phyloP scores from a whole-genome alignment of 2,113 vertebrate genomes.

The Scopus umbretta region DNA sequence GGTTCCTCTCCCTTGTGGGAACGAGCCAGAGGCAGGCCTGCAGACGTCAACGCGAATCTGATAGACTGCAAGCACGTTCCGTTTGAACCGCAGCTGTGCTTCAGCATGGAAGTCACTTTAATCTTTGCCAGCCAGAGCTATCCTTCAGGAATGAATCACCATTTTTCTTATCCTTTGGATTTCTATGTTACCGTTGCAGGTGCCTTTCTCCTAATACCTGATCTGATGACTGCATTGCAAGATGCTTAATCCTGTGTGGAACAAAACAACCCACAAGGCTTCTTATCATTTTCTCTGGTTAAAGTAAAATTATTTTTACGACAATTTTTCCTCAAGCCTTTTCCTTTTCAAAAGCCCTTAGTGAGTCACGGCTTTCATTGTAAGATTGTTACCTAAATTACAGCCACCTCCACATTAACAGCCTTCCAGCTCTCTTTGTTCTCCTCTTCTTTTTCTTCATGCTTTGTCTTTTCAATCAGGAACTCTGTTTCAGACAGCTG shows the following conservation, averaged over 20 bases:
- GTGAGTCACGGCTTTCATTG: slow-evolving; percentile 30
- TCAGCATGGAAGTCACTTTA: not conserved
- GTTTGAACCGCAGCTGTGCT: not conserved
- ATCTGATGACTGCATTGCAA: not conserved
- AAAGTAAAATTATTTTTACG: not conserved
- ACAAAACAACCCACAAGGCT: not conserved
- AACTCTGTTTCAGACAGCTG: not conserved
- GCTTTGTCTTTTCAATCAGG: slow-evolving; percentile 9
- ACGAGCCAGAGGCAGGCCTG: not conserved
- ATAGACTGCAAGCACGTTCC: not conserved
- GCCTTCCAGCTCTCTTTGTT: slow-evolving; percentile 30
- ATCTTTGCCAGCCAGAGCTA: not conserved
- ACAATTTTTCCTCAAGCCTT: not conserved
- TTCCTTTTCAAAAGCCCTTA: not conserved
- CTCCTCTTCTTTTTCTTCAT: not conserved
- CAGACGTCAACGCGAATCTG: not conserved
- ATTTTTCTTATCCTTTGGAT: not conserved
- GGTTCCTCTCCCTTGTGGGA: not conserved
- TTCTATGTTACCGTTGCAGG: not conserved
- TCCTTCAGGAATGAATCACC: not conserved
- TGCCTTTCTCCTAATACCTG: not conserved
- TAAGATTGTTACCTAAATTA: slow-evolving; percentile 15
- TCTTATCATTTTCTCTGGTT: not conserved
- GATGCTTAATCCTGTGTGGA: not conserved
- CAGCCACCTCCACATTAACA: slow-evolving; percentile 30